Conservation (phyloP, 2,888 invertebrate genomes). For the Amorpha juglandis region DNA sequence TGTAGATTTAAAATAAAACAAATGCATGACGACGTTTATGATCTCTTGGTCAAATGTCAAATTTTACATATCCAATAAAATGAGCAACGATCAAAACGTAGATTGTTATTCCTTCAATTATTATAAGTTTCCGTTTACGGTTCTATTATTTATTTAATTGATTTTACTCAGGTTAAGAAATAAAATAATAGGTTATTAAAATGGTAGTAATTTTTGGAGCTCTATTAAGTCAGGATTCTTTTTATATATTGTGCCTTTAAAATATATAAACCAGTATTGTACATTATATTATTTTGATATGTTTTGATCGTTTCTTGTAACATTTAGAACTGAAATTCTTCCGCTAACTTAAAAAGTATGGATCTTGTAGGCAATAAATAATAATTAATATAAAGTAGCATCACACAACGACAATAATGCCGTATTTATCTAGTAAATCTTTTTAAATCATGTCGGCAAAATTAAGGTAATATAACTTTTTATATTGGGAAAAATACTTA, state of each 20-base stretch:
- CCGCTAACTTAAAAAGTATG: background rate
- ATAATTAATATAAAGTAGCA: too few species aligned
- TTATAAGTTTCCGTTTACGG: background rate
- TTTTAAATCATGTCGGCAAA: background rate
- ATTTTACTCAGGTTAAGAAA: too few species aligned
- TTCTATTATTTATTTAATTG: too few species aligned
- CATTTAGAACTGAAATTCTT: conserved; percentile 15
- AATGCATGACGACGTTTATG: conserved; percentile 63
- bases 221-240: background rate
- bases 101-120: background rate
- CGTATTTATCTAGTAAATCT: background rate
- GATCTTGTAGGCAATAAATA: background rate
- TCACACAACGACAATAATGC: background rate
- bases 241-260: background rate
- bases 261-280: background rate
- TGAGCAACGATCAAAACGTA: conserved; percentile 51
- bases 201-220: too few species aligned
- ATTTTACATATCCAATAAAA: conserved; percentile 44
- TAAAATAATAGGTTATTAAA: too few species aligned
- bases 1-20: conserved; percentile 59
- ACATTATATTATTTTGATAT: background rate
- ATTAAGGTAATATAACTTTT: too few species aligned
- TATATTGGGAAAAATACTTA: background rate
- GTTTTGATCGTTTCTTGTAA: conserved; percentile 51
- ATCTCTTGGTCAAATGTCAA: conserved; percentile 29